Evolutionary conservation across 2,888 invertebrate species (phyloP), one percentile per base, ranked within the genome.

Genomic region (Corythucha ciliata): DNA sequence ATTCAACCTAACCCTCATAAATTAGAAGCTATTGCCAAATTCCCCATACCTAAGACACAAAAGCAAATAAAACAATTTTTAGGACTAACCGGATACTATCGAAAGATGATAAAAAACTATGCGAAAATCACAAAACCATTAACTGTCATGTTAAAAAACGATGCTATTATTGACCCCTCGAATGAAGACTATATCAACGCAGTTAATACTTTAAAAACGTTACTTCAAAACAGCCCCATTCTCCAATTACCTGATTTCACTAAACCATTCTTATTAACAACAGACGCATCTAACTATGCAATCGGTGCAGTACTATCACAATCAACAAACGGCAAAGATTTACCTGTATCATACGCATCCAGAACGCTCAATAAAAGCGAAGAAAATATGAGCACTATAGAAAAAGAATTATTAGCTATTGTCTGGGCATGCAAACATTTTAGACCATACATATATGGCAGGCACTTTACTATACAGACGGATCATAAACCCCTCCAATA

Each of bases 401-500:
- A 46, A 20, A 46, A 46, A 34, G 46, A 46, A 34, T 16, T 46
- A 2, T 40, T 46, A 12, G 46, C 33, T 7, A 46, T 46, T 18
- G 46, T 40, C 16, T 46, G 36, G 34, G 46, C 46, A 10, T 34
- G 33, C 3, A 34, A 32, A 7, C 22, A 41, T 4, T 51, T 7
- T 36, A 44, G 44, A 4, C 52, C 46, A 7, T 47, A 47, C 16
- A 14, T 48, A 25, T 65, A 65, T 53, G 49, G 49, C 2, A 48
- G 20, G 61, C 54, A 0, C 66, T 69, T 0, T 60, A 64, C 2
- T 68, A 66, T 1, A 68, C 69, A 39, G 67, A 69, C 49, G n/a
- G 49, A 48, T 48, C 49, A 48, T 14, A 40, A 42, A 42, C 41
- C 49, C n/a, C 39, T 48, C 6, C 26, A 48, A 21, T 48, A 24